phyloP scores from a whole-genome alignment of 2,797 vertebrate genomes.

The Xiphophorus birchmanni region DNA sequence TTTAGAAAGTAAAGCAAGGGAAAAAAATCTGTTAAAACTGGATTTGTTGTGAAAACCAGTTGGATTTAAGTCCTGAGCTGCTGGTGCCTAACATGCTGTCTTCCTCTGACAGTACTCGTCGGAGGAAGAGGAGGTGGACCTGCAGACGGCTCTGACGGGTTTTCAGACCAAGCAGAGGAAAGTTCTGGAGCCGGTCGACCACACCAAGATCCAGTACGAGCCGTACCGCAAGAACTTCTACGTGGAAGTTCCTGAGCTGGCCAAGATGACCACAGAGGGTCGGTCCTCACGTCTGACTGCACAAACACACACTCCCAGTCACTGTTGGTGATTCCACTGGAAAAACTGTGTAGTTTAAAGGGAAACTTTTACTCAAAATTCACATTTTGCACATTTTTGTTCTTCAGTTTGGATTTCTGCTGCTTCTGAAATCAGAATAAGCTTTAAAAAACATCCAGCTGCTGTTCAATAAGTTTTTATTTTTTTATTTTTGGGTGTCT shows the following conservation, averaged over 20 bases:
- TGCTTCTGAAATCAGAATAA: too few species aligned
- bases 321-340: not conserved
- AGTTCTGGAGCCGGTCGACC: conserved; percentile 96
- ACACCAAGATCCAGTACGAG: conserved; percentile 97
- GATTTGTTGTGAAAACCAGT: too few species aligned
- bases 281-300: conserved; percentile 29
- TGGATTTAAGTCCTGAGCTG: too few species aligned
- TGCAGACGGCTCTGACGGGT: conserved; percentile 96
- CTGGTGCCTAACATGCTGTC: not conserved
- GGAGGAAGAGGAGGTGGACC: conserved; percentile 97
- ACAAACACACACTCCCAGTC: not conserved
- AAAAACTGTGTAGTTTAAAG: not conserved
- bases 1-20: too few species aligned
- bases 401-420: too few species aligned
- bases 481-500: too few species aligned
- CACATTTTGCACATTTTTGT: too few species aligned
- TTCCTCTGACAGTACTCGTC: conserved; percentile 89
- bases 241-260: conserved; percentile 96
- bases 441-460: too few species aligned
- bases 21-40: too few species aligned
- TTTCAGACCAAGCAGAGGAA: conserved; percentile 99
- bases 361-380: too few species aligned
- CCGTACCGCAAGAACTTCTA: conserved; percentile 97
- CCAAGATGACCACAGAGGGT: conserved; percentile 94
- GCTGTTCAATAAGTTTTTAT: too few species aligned